Evolutionary conservation across 2,113 vertebrate species (phyloP), one percentile per base, ranked within the genome.

Genomic region (Crotophaga sulcirostris): DNA sequence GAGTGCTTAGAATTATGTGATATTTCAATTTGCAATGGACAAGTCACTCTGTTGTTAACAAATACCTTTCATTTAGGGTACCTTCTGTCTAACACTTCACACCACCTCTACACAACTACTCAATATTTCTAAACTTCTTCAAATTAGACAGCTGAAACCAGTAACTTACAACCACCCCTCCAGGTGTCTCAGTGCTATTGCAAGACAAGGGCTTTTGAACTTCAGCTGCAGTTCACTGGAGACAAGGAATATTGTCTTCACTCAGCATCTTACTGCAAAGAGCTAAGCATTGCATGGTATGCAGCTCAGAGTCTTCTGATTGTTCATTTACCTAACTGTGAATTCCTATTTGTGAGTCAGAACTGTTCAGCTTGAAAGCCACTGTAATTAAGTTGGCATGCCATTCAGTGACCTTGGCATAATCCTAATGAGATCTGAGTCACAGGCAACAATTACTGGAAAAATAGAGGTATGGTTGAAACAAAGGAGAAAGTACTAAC

Each of bases 361-460:
- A 94, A 93, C 92, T 87, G 93, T 84, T 60, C 81, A 91, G 84
- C 77, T 93, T 96, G 63, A 94, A 96, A 96, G 96, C 54, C 1
- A 0, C 89, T 89, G 67, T 84, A 92, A 94, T 95, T 95, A 94
- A 89, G 92, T 38, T 75, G 85, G 81, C 88, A 63, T 91, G 95
- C 55, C 90, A 96, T 96, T 96, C 91, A 77, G 74, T 95, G 97
- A 97, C 96, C 95, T 97, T 98, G 94, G 88, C 87, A 84, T 73
- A 96, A 84, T 90, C 93, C 94, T 97, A 97, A 98, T 93, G 95
- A 97, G 96, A 97, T 96, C 91, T 97, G 92, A 95, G 94, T 97
- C 91, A 91, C 90, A 97, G 96, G 97, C 95, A 95, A 95, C 93
- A 97, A 94, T 93, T 94, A 91, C 90, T 93, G 76, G 85, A 75